Evolutionary conservation across 2,113 vertebrate species (phyloP).

Genomic region (Amphiprion percula): DNA sequence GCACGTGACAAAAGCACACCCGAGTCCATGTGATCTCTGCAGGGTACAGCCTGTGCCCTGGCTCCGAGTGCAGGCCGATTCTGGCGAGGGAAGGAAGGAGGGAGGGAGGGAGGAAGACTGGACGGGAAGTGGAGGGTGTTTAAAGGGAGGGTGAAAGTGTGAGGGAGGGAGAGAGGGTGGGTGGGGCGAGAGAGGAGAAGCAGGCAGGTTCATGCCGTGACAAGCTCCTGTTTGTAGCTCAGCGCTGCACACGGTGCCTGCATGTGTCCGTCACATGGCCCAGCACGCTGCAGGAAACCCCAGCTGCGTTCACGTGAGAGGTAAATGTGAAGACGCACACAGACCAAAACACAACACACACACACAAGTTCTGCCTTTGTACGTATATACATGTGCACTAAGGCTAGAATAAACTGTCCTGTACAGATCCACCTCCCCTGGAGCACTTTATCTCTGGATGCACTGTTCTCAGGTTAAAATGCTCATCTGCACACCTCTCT

Average conservation of each 20-base stretch:
- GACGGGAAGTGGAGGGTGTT: slow-evolving; percentile 21
- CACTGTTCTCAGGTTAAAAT: not conserved
- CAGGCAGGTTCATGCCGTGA: slow-evolving; percentile 58
- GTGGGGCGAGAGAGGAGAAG: not conserved
- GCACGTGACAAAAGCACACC: slow-evolving; percentile 76
- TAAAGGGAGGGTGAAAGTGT: not conserved
- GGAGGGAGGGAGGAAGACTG: slow-evolving; percentile 19
- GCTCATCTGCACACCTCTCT: not conserved
- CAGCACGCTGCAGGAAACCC: slow-evolving; percentile 61
- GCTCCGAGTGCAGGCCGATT: slow-evolving; percentile 39
- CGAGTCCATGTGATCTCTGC: slow-evolving; percentile 76
- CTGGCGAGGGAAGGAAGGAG: slow-evolving; percentile 26
- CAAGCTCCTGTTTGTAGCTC: slow-evolving; percentile 57
- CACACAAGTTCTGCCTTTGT: not conserved
- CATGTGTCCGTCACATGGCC: slow-evolving; percentile 83
- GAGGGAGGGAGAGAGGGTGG: not conserved
- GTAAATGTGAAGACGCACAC: slow-evolving; percentile 48
- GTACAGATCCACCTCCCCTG: not conserved
- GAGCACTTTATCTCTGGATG: not conserved
- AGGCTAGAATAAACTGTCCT: slow-evolving; percentile 4
- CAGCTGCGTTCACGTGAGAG: slow-evolving; percentile 65
- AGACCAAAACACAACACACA: slow-evolving; percentile 23
- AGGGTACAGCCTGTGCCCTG: slow-evolving; percentile 77
- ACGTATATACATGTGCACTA: not conserved
- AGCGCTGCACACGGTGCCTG: slow-evolving; percentile 68